Evolutionary conservation across 2,113 vertebrate species (phyloP), one percentile per base, ranked within the genome.

Genomic region (Ornithorhynchus anatinus): DNA sequence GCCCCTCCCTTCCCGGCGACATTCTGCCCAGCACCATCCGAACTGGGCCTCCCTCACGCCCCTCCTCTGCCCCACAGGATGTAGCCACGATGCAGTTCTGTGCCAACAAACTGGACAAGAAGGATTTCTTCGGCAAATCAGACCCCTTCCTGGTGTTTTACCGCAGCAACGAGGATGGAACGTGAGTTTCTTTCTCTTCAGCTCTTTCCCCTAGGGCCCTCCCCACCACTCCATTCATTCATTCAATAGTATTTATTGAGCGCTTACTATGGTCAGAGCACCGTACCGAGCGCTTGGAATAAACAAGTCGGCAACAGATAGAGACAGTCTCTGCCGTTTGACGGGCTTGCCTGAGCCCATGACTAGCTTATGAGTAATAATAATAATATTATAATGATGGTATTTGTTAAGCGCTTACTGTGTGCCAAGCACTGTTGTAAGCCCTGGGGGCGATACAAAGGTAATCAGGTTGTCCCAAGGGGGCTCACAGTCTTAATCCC

Each of bases 141-240:
- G 96, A 97, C 72, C 96, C 96, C 19, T 97, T 97, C 91, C 89
- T 97, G 94, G 96, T 97, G 37, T 96, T 97, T 86, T 97, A 94
- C 89, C 88, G 96, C 80, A 97, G 96, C 88, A 97, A 97, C 1
- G 96, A 97, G 71, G 96, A 97, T 8, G 96, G 96, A 79, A 97
- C 95, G 96, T 97, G 86, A 95, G 96, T 85, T 15, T 38, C 19
- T 42, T 2, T 5, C 19, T 42, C 2, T 5, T 31, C 36, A 12
- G 3, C 23, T 5, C 20, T 6, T 13, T 16, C 5, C 1, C 29
- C 31, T 33, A 7, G 22, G 0, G 15, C 22, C 6, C n/a, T 43
- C 48, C 12, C 4, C 4, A 14, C 22, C 25, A 10, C 36, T 17
- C 19, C n/a, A n/a, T n/a, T n/a, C n/a, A n/a, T n/a, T n/a, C n/a